Evolutionary conservation across 2,113 vertebrate species (phyloP), one percentile per base, ranked within the genome.

Genomic region (Lophura nycthemera): DNA sequence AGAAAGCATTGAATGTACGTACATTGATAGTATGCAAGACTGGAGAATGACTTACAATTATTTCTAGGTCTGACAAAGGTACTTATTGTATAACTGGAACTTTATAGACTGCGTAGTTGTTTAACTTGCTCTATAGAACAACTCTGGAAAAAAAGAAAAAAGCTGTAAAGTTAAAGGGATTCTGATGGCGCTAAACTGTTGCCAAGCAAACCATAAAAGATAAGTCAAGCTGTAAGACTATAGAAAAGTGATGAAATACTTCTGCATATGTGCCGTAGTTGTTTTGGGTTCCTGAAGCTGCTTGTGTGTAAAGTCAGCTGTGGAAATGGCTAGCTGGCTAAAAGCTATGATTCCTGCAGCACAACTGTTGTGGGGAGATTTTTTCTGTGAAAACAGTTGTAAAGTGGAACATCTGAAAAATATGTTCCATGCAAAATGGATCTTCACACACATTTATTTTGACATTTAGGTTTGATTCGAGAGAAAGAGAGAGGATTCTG

Each of bases 391-490:
- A 97, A 97, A 96, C 94, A 91, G 79, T 96, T 93, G 91, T 95
- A 94, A 94, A 94, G 92, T 91, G 95, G 95, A 97, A 97, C 95
- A 97, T 97, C 83, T 95, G 93, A 96, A 98, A 97, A 97, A 96
- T 97, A 94, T 97, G 94, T 97, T 97, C 96, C 97, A 93, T 96
- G 96, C 78, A 96, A 92, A 97, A 96, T 96, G 97, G 83, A 97
- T 98, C 96, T 97, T 97, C 95, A 96, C 94, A 97, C 96, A 96
- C 92, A 95, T 96, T 97, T 97, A 96, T 91, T 97, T 95, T 97
- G 97, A 95, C 96, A 97, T 97, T 97, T 96, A 93, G 83, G 96
- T 96, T 97, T 97, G 95, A 97, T 97, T 96, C 96, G 96, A 94
- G 86, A 95, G 96, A 97, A 96, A 56, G 95, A 97, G 95, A 88